Evolutionary conservation across 2,113 vertebrate species (phyloP).

Genomic region (Rhegmatorhina hoffmannsi): DNA sequence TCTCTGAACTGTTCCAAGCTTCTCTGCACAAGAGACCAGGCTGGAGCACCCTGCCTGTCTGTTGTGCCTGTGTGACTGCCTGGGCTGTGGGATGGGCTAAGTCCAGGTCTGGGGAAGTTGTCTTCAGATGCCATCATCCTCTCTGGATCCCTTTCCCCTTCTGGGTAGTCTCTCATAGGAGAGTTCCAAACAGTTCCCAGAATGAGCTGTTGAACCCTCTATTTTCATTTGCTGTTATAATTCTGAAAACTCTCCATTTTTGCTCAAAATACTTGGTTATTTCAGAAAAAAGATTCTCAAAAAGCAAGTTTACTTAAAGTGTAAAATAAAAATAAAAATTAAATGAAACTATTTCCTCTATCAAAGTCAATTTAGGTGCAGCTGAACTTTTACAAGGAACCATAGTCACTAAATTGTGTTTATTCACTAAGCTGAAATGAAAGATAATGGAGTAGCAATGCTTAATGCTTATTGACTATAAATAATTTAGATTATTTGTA

Average conservation of each 20-base stretch:
- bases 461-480: neutral
- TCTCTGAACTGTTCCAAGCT: neutral
- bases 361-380: neutral
- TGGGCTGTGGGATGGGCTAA: neutral
- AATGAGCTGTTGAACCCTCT: neutral
- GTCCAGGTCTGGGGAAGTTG: neutral
- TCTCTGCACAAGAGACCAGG: neutral
- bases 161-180: neutral
- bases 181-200: neutral
- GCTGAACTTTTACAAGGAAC: neutral
- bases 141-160: rapidly evolving
- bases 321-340: neutral
- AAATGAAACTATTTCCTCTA: neutral
- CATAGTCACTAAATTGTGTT: neutral
- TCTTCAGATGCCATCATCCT: neutral
- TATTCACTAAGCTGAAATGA: neutral
- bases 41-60: neutral
- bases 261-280: neutral
- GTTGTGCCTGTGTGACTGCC: neutral
- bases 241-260: neutral
- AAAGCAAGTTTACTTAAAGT: neutral
- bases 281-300: neutral
- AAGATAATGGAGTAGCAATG: neutral
- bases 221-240: neutral
- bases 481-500: neutral